Conservation (phyloP, 92 coral and sea anemone species). For the Phymanthus crucifer region DNA sequence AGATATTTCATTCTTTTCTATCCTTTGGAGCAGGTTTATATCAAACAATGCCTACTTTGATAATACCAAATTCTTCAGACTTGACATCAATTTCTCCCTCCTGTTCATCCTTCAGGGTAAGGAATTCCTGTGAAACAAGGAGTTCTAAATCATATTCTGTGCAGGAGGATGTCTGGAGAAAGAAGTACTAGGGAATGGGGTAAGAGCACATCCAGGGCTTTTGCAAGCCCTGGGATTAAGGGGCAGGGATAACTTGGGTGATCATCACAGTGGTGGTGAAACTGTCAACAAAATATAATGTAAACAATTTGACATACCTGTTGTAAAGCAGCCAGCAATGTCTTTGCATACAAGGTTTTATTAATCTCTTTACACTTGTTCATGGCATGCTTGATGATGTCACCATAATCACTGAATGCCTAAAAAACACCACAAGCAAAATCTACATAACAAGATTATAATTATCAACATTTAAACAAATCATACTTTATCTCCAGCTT, state of each 20-base stretch:
- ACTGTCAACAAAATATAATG: background rate
- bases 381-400: slow-evolving; percentile 87
- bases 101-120: slow-evolving; percentile 50
- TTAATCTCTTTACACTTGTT: slow-evolving; percentile 83
- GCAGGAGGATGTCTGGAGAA: too few species aligned
- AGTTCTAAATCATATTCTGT: too few species aligned
- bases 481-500: too few species aligned
- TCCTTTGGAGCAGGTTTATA: background rate
- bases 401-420: slow-evolving; percentile 95
- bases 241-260: background rate
- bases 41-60: background rate
- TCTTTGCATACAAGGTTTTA: slow-evolving; percentile 65
- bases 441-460: too few species aligned
- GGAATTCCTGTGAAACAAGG: slow-evolving; percentile 60
- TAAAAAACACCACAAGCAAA: slow-evolving; percentile 20
- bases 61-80: slow-evolving; percentile 62
- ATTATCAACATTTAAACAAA: background rate
- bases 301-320: slow-evolving; percentile 35
- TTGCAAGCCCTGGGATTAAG: background rate
- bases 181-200: too few species aligned
- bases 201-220: too few species aligned
- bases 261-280: background rate
- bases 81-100: slow-evolving; percentile 53
- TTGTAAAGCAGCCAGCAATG: slow-evolving; percentile 62
- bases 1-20: background rate